Percentiles rank a stretch among this genome's conserved stretches.
phyloP scores from a whole-genome alignment of 2,113 vertebrate species.

The Aegypius monachus region DNA sequence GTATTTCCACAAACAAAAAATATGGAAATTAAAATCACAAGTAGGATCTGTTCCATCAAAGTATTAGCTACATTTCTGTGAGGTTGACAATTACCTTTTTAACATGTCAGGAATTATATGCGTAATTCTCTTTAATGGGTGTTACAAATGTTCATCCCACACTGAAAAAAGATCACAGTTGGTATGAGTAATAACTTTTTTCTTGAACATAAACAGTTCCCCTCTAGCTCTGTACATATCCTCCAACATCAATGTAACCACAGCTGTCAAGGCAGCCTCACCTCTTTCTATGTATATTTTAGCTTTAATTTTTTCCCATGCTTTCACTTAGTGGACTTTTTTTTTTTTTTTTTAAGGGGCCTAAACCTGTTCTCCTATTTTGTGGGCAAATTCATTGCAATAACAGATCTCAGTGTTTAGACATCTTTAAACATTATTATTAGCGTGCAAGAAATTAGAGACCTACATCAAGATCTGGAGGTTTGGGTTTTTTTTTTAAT shows the following conservation, averaged over 20 bases:
- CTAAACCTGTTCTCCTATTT: slow-evolving; percentile 45
- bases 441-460: slow-evolving; percentile 42
- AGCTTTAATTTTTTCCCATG: slow-evolving; percentile 63
- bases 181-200: slow-evolving; percentile 55
- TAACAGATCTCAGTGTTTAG: slow-evolving; percentile 17
- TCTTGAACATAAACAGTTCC: slow-evolving; percentile 45
- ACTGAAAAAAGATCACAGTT: slow-evolving; percentile 55
- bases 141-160: slow-evolving; percentile 62
- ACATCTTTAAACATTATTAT: slow-evolving; percentile 24
- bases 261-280: slow-evolving; percentile 58
- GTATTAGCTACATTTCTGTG: slow-evolving; percentile 23
- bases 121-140: slow-evolving; percentile 31
- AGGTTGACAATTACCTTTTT: slow-evolving; percentile 28
- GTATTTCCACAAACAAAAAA: slow-evolving; percentile 20
- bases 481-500: not conserved
- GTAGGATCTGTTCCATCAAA: slow-evolving; percentile 47
- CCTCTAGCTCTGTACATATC: slow-evolving; percentile 44
- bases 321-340: slow-evolving; percentile 5
- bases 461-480: slow-evolving; percentile 40
- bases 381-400: slow-evolving; percentile 45
- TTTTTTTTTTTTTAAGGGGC: not conserved
- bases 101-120: slow-evolving; percentile 46
- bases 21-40: slow-evolving; percentile 37
- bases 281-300: slow-evolving; percentile 57
- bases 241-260: slow-evolving; percentile 64